Evolutionary conservation across 2,797 vertebrate species (phyloP).

Genomic region (Myotis vivesi): DNA sequence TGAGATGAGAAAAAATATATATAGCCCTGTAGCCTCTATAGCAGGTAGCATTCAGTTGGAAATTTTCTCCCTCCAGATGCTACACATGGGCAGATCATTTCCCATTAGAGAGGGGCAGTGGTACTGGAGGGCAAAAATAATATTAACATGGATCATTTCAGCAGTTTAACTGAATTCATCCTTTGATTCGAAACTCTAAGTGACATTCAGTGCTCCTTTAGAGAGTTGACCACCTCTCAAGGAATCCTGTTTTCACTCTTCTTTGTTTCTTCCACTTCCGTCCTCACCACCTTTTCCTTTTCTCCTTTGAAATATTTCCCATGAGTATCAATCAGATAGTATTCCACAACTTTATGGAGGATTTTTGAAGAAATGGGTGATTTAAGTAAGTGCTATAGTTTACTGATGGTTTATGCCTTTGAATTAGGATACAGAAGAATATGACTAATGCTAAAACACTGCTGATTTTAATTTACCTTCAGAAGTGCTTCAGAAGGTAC

Average conservation of each 20-base stretch:
- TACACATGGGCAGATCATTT: neutral
- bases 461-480: neutral
- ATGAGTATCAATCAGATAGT: neutral
- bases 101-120: neutral
- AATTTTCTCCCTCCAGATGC: neutral
- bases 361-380: neutral
- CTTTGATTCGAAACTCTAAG: constrained; percentile 18
- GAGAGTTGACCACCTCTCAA: neutral
- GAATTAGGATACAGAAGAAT: neutral
- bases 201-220: neutral
- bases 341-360: constrained; percentile 7
- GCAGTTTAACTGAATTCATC: neutral
- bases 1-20: neutral
- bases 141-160: neutral
- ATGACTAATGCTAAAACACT: neutral
- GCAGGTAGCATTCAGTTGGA: neutral
- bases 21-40: neutral
- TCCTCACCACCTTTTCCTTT: neutral
- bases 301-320: neutral
- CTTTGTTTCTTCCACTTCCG: neutral
- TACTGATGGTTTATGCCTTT: neutral
- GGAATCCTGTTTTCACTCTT: neutral
- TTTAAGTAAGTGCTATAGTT: neutral
- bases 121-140: neutral
- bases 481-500: neutral